Evolutionary conservation across 2,113 vertebrate genomes (phyloP), one percentile per base, ranked within the genome.

Genomic region (Sminthopsis crassicaudata): DNA sequence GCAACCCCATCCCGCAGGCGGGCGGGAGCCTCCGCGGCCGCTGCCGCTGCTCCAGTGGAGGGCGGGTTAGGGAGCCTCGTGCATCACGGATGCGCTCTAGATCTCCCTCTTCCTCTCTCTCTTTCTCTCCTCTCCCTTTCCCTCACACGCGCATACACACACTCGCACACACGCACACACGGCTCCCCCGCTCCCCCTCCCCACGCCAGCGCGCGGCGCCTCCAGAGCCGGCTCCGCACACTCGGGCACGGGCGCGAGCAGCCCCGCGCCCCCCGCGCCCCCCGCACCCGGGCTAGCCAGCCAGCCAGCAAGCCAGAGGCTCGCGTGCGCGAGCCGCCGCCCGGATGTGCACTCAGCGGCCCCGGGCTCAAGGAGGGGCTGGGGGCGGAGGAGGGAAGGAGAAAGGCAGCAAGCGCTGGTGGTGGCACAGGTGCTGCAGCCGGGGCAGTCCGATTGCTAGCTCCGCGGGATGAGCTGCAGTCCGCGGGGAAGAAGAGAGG

Each of bases 21-120:
- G 53, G 96, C 90, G 97, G 97, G 96, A 95, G 93, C 92, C 94
- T 92, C 97, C 90, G 93, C 92, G 90, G 54, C 93, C 84, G 92
- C 97, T n/a, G 60, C 94, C 90, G 57, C 92, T 54, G 89, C 60
- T 67, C 67, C 67, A 22, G 16, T 7, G 36, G 36, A 84, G 67
- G 67, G 67, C 67, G 67, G 67, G 36, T 84, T 42, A 84, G 5
- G 1, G 67, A 84, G 67, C 67, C 36, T 42, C 16, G 16, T 42
- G 67, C 67, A 84, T 42, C 67, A 22, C 67, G 36, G 67, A 84
- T n/a, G 67, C 67, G 67, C 67, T 84, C 67, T 22, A 6, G 16
- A 22, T 84, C 67, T 50, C 89, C 89, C 89, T 25, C 89, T 50
- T 30, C 67, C 67, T n/a, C 60, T 36, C 60, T n/a, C 60, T 67